These are phyloP conservation scores for Drosophila conformis DNA, from an alignment of 2,888 invertebrate genomes.

Conservation along the genomic window DNA sequence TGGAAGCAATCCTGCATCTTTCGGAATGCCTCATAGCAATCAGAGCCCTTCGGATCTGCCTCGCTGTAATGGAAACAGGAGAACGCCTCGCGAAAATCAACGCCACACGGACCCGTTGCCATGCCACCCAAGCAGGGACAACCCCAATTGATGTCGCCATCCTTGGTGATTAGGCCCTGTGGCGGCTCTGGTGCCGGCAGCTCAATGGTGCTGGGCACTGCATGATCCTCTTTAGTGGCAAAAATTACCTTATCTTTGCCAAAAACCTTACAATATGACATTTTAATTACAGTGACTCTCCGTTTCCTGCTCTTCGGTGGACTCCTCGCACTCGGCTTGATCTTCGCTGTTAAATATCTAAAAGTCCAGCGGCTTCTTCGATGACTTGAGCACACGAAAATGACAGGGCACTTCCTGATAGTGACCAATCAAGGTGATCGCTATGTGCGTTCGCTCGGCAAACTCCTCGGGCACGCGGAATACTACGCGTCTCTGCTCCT, in stretches of 20 bases:
- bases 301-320: background rate
- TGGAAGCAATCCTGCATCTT: conserved; percentile 96
- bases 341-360: conserved; percentile 18
- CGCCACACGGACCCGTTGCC: conserved; percentile 98
- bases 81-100: conserved; percentile 96
- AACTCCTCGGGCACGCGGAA: conserved; percentile 86
- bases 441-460: conserved; percentile 87
- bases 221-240: conserved; percentile 92
- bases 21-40: conserved; percentile 95
- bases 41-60: conserved; percentile 95
- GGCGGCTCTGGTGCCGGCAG: conserved; percentile 91
- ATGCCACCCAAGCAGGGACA: conserved; percentile 99
- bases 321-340: conserved; percentile 22
- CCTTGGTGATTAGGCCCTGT: conserved; percentile 92
- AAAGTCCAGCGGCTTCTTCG: conserved; percentile 71
- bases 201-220: conserved; percentile 89
- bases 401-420: conserved; percentile 86
- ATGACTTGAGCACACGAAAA: conserved; percentile 86
- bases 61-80: conserved; percentile 97
- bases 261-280: conserved; percentile 85
- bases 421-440: conserved; percentile 86
- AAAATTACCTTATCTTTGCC: conserved; percentile 94
- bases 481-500: conserved; percentile 85
- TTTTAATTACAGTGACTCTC: conserved; percentile 24
- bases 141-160: conserved; percentile 97